phyloP scores from a whole-genome alignment of 2,113 vertebrate genomes.

The Vidua chalybeata region DNA sequence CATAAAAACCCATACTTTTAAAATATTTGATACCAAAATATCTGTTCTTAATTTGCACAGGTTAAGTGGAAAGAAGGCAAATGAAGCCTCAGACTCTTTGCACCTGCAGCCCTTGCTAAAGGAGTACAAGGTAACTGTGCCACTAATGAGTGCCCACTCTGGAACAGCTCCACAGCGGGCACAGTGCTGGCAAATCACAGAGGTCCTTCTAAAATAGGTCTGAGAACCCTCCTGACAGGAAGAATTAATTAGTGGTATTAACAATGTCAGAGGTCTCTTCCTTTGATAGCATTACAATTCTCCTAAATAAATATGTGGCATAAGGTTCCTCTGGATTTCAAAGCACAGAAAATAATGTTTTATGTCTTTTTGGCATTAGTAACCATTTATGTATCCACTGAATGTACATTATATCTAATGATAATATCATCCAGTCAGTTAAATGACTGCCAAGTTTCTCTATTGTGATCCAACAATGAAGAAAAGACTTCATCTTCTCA shows the following conservation, averaged over 20 bases:
- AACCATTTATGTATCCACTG: background rate
- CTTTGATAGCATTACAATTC: background rate
- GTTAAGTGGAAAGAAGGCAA: background rate
- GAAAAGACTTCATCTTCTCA: background rate
- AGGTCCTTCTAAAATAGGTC: background rate
- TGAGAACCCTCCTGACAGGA: background rate
- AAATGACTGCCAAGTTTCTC: background rate
- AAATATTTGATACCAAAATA: background rate
- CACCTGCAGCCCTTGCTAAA: background rate
- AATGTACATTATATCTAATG: background rate
- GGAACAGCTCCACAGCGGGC: background rate
- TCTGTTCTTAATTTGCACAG: background rate
- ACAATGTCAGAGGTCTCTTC: background rate
- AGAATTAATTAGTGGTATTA: conserved; percentile 1
- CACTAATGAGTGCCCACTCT: background rate
- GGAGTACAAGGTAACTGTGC: background rate
- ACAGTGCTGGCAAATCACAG: background rate
- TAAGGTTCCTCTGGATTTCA: background rate
- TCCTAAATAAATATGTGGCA: background rate
- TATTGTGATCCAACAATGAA: background rate
- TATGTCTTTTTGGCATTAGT: background rate
- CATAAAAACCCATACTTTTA: background rate
- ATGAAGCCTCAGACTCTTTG: background rate
- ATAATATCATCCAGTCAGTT: background rate
- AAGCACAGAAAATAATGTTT: background rate